A percentile compares a stretch with the other conserved stretches of the same genome.
These are phyloP conservation scores for Trichosurus vulpecula DNA, from an alignment of 2,797 vertebrate genomes.

Conservation along the genomic window DNA sequence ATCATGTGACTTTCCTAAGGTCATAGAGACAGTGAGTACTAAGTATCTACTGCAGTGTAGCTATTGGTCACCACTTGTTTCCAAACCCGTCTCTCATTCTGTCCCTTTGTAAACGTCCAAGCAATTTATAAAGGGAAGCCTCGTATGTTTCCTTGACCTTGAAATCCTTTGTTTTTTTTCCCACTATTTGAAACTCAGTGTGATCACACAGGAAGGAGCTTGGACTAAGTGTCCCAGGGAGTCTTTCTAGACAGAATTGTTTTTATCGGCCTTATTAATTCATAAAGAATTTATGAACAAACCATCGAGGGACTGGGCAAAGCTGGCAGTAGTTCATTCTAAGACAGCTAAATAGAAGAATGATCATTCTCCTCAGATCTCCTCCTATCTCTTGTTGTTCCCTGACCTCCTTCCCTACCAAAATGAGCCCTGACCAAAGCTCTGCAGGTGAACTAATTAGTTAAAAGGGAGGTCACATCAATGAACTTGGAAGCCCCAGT, in stretches of 20 bases:
- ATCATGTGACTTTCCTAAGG: too few relatives aligned
- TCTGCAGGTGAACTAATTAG: background rate
- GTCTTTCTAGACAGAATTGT: background rate
- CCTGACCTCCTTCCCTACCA: background rate
- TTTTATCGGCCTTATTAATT: slow-evolving; percentile 6
- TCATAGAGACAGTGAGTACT: too few relatives aligned
- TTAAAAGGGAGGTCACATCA: background rate
- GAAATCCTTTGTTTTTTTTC: background rate
- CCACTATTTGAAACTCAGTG: background rate
- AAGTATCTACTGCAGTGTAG: background rate
- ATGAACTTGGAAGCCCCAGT: background rate
- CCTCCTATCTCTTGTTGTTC: background rate
- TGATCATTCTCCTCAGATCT: background rate
- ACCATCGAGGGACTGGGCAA: background rate
- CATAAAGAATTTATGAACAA: background rate
- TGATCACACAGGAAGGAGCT: background rate
- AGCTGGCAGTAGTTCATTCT: background rate
- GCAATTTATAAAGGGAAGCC: background rate
- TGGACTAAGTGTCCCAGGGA: background rate
- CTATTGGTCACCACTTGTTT: background rate
- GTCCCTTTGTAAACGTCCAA: background rate
- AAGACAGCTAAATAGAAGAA: background rate
- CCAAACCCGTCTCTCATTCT: background rate
- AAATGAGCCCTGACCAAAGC: background rate
- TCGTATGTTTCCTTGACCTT: background rate